Percentiles rank a stretch among this genome's conserved stretches.
Evolutionary conservation across 2,113 vertebrate genomes (phyloP).

Genomic region (Boulengeromyrus knoepffleri): DNA sequence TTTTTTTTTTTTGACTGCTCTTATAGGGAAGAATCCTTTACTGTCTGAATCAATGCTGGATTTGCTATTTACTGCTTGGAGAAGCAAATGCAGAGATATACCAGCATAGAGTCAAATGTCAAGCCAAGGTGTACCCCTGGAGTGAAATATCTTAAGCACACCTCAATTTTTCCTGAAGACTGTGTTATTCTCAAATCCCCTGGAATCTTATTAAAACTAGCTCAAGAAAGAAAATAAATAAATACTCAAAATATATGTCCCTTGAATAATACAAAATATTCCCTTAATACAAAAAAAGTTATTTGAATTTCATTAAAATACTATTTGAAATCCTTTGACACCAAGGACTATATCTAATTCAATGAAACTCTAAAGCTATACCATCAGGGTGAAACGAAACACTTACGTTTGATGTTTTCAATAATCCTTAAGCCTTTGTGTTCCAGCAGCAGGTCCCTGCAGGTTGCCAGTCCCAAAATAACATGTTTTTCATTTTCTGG

Average conservation of each 20-base stretch:
- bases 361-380: conserved; percentile 54
- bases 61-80: conserved; percentile 43
- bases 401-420: conserved; percentile 70
- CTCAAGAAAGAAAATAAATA: conserved; percentile 58
- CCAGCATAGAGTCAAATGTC: conserved; percentile 60
- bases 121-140: conserved; percentile 61
- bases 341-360: conserved; percentile 61
- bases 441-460: conserved; percentile 61
- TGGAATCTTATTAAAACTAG: conserved; percentile 69
- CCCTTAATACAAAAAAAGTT: conserved; percentile 53
- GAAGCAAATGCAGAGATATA: conserved; percentile 51
- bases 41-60: conserved; percentile 58
- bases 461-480: conserved; percentile 55
- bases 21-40: conserved; percentile 15
- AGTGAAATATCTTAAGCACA: conserved; percentile 56
- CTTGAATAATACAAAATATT: conserved; percentile 65
- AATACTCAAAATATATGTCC: conserved; percentile 66
- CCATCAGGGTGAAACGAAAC: conserved; percentile 43
- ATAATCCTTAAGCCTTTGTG: conserved; percentile 67
- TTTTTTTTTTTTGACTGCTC: conserved; percentile 39
- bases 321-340: conserved; percentile 45
- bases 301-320: conserved; percentile 52
- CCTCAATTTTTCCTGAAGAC: conserved; percentile 21
- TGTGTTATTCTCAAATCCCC: conserved; percentile 51
- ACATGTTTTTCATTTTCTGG: conserved; percentile 58